These are phyloP conservation scores for Anser brachyrhynchus DNA, from an alignment of 2,113 vertebrate genomes.

Conservation along the genomic window DNA sequence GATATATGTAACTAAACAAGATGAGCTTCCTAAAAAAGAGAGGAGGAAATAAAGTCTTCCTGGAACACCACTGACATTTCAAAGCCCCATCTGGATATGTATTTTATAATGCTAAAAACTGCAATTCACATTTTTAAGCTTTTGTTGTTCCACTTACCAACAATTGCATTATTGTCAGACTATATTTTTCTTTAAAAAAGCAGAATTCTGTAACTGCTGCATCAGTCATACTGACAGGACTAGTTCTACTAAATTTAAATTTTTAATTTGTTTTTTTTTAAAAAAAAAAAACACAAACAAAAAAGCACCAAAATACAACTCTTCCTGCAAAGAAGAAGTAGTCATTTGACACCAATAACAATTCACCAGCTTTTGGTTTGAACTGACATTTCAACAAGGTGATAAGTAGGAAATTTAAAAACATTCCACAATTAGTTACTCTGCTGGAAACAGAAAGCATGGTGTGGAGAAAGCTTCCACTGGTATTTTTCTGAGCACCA, in stretches of 20 bases:
- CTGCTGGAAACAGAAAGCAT: background rate
- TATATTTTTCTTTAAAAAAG: background rate
- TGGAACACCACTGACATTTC: background rate
- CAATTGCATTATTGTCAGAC: background rate
- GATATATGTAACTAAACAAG: background rate
- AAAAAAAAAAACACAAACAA: too few species aligned
- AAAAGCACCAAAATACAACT: background rate
- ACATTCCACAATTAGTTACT: background rate
- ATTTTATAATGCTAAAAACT: background rate
- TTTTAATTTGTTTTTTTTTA: too few species aligned
- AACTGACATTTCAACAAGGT: background rate
- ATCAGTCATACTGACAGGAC: background rate
- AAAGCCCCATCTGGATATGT: background rate
- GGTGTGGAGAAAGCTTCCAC: background rate
- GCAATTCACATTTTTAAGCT: background rate
- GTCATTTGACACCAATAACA: background rate
- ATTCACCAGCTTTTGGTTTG: background rate
- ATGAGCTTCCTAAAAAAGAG: background rate
- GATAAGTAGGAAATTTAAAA: background rate
- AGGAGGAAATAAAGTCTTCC: background rate
- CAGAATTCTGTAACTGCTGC: background rate
- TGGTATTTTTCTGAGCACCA: background rate
- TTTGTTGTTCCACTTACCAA: background rate
- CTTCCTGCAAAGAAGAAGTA: background rate
- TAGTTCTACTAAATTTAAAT: background rate